Percentiles rank a stretch among this genome's conserved stretches.
Conservation (phyloP, 2,113 vertebrate genomes). For the Saguinus imperator region DNA sequence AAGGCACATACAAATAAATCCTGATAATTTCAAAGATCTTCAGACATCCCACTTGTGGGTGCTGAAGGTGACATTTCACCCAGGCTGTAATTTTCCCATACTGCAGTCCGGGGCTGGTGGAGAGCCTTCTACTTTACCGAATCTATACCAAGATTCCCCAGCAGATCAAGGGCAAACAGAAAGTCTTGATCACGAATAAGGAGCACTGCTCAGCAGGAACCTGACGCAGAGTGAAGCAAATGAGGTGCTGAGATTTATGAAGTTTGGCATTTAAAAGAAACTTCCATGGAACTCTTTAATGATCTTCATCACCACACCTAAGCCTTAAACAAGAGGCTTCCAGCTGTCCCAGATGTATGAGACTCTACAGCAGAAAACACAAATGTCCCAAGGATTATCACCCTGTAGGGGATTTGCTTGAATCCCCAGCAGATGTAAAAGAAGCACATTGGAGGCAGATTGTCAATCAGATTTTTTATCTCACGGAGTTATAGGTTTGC, state of each 20-base stretch:
- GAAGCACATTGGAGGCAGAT: background rate
- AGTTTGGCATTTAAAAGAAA: background rate
- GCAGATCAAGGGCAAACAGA: background rate
- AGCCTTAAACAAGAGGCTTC: background rate
- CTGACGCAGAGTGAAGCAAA: background rate
- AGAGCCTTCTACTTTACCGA: background rate
- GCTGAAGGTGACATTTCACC: background rate
- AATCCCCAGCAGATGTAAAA: background rate
- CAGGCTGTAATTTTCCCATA: background rate
- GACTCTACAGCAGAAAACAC: background rate
- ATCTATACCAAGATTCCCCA: too few species aligned
- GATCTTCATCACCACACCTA: background rate
- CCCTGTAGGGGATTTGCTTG: background rate
- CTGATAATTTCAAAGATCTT: background rate
- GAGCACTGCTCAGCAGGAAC: background rate
- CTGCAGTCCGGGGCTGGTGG: background rate
- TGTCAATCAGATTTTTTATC: background rate
- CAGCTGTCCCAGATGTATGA: background rate
- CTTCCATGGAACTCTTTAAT: background rate
- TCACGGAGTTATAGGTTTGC: background rate
- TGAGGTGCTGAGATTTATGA: background rate
- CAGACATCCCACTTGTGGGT: background rate
- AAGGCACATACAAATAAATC: background rate
- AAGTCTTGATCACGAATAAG: background rate
- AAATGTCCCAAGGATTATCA: background rate